Conservation (phyloP, 2,113 vertebrate genomes). For the Irena cyanogastra region DNA sequence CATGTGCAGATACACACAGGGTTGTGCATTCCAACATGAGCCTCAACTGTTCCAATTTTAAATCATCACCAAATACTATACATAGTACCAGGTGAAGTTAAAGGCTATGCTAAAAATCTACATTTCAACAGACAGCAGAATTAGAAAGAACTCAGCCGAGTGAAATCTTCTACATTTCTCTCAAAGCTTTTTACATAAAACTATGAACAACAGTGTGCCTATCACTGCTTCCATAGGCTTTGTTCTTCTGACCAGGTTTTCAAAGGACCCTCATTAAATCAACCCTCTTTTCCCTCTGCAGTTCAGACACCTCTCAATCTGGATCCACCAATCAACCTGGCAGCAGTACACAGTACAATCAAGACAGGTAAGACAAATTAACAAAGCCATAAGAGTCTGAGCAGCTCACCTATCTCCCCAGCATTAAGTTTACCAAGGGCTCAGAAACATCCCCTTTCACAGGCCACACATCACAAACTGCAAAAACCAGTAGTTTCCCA, state of each 20-base stretch:
- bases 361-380: background rate
- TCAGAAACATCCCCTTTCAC: background rate
- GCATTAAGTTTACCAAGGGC: background rate
- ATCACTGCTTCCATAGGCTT: background rate
- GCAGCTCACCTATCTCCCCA: background rate
- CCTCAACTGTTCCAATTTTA: background rate
- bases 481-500: background rate
- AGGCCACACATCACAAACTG: background rate
- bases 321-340: background rate
- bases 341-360: background rate
- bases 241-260: background rate
- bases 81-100: background rate
- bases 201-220: background rate
- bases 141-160: background rate
- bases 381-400: background rate
- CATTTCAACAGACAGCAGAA: background rate
- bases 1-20: rapidly evolving
- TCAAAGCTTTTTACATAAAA: background rate
- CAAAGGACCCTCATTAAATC: background rate
- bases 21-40: rapidly evolving
- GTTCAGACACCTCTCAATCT: background rate
- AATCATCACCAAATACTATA: rapidly evolving
- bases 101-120: background rate
- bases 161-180: background rate
- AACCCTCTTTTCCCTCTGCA: background rate